phyloP scores from a whole-genome alignment of 2,113 vertebrate species.

The Orthonyx spaldingii region DNA sequence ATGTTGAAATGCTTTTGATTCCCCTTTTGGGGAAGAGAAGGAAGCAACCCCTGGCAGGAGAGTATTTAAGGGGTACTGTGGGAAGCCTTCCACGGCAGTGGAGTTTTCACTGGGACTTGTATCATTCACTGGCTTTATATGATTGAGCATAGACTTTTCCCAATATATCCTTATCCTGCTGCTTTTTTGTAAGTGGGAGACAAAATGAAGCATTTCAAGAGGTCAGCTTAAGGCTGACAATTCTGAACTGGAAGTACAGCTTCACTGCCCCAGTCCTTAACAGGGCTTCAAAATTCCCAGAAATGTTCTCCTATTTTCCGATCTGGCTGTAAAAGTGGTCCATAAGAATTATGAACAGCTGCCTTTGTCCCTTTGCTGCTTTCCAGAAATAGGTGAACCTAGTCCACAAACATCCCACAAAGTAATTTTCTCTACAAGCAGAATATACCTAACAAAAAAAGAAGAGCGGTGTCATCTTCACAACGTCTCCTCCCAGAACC shows the following conservation, averaged over 20 bases:
- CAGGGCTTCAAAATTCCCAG: background rate
- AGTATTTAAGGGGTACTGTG: background rate
- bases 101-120: background rate
- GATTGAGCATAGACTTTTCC: background rate
- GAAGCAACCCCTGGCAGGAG: background rate
- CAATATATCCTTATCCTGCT: background rate
- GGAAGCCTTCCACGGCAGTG: background rate
- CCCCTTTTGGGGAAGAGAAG: background rate
- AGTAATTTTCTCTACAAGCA: conserved; percentile 12
- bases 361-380: background rate
- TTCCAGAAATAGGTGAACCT: background rate
- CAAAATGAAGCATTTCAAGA: background rate
- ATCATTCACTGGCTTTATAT: background rate
- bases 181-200: background rate
- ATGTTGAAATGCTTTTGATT: conserved; percentile 24
- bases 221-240: background rate
- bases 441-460: background rate
- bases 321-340: background rate
- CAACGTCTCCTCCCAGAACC: background rate
- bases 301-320: background rate
- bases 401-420: background rate
- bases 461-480: background rate
- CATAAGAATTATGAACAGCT: background rate
- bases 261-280: background rate
- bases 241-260: background rate